Conservation (phyloP, 2,888 invertebrate species). For the Lasioglossum marginatum region DNA sequence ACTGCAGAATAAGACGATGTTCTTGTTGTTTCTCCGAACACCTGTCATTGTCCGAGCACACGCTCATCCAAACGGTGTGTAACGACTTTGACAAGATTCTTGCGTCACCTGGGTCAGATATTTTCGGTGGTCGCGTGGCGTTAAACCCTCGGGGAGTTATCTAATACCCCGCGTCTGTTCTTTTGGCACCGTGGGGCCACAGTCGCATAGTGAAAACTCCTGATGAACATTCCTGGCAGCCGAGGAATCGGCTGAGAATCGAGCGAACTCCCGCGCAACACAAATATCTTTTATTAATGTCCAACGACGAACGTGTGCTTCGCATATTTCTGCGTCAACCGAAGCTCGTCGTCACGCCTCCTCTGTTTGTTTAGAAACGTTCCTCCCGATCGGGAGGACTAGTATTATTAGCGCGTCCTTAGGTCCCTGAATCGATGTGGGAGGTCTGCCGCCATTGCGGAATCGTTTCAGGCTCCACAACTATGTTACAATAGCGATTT, state of each 20-base stretch:
- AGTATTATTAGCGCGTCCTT: constrained; percentile 17
- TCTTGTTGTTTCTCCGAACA: constrained; percentile 63
- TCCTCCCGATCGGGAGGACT: neutral
- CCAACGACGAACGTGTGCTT: neutral
- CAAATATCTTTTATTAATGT: constrained; percentile 26
- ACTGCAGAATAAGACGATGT: constrained; percentile 12
- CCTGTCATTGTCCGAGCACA: constrained; percentile 72
- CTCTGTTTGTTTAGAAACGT: constrained; percentile 15
- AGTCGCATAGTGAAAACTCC: constrained; percentile 48
- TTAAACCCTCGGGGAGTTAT: constrained; percentile 71
- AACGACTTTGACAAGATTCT: constrained; percentile 72
- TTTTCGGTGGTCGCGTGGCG: constrained; percentile 76
- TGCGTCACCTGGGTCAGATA: constrained; percentile 78
- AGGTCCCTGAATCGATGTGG: constrained; percentile 10
- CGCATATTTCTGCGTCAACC: constrained; percentile 17
- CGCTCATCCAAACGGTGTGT: constrained; percentile 54
- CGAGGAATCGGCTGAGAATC: constrained; percentile 45
- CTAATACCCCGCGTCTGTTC: constrained; percentile 63
- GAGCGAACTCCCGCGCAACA: constrained; percentile 12
- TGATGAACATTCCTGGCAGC: constrained; percentile 62
- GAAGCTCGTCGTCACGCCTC: constrained; percentile 18
- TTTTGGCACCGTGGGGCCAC: constrained; percentile 66
- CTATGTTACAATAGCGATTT: neutral
- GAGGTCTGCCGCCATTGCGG: neutral
- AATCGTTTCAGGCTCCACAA: neutral